Conservation (phyloP, 2,888 invertebrate species). For the Hylaea fasciaria region DNA sequence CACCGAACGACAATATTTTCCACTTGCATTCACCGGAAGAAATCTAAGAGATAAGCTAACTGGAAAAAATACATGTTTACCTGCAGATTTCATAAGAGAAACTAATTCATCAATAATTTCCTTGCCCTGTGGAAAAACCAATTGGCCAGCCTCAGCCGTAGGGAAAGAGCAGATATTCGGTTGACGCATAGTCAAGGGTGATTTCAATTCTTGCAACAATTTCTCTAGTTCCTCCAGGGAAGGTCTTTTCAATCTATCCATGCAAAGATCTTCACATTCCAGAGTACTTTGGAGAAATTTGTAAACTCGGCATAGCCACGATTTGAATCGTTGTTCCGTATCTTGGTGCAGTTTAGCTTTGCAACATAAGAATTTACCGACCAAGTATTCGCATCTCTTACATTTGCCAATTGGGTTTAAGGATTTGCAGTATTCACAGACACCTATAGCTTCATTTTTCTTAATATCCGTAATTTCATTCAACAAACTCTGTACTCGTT, state of each 20-base stretch:
- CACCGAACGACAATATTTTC: no score
- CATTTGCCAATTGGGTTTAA: constrained; percentile 49
- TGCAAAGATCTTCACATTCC: constrained; percentile 44
- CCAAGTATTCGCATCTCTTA: constrained; percentile 54
- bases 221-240: constrained; percentile 44
- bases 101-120: constrained; percentile 48
- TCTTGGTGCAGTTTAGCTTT: constrained; percentile 42
- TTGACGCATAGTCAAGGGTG: constrained; percentile 39
- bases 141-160: constrained; percentile 21
- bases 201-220: constrained; percentile 46
- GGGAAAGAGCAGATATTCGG: constrained; percentile 40
- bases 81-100: constrained; percentile 36
- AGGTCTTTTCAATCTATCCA: constrained; percentile 41
- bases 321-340: constrained; percentile 40
- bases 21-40: no score
- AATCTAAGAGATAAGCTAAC: no score
- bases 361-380: constrained; percentile 46
- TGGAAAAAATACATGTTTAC: not conserved
- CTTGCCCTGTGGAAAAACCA: constrained; percentile 44
- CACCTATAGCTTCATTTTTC: constrained; percentile 46
- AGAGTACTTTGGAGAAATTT: constrained; percentile 46
- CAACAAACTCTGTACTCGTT: constrained; percentile 51
- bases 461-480: constrained; percentile 54
- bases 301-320: constrained; percentile 53
- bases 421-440: constrained; percentile 57